phyloP scores from a whole-genome alignment of 2,797 vertebrate species.

The Notolepis coatsorum region DNA sequence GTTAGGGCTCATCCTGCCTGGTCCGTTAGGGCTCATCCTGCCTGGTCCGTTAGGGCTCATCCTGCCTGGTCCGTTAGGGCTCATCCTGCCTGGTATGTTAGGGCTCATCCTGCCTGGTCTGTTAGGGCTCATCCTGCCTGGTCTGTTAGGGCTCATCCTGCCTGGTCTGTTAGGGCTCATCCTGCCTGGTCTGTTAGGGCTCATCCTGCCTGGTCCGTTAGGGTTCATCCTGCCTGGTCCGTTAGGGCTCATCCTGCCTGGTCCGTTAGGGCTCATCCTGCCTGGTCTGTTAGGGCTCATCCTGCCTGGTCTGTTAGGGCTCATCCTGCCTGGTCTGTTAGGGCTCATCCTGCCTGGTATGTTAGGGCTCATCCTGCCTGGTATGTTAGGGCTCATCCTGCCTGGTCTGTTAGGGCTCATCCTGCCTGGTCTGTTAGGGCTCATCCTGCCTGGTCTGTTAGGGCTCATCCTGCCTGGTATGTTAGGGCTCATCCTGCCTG shows the following conservation, averaged over 20 bases:
- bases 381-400: too few relatives aligned
- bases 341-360: background rate
- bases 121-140: background rate
- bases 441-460: background rate
- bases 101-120: background rate
- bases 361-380: too few relatives aligned
- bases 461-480: background rate
- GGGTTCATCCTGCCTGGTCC: too few relatives aligned
- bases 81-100: too few relatives aligned
- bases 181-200: background rate
- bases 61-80: too few relatives aligned
- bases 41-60: too few relatives aligned
- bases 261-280: too few relatives aligned
- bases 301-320: background rate
- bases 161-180: background rate
- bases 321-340: background rate
- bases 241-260: background rate
- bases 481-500: too few relatives aligned
- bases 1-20: too few relatives aligned
- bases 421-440: background rate
- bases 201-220: background rate
- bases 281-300: background rate
- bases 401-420: background rate
- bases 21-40: background rate
- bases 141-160: too few relatives aligned